phyloP scores from a whole-genome alignment of 2,888 invertebrate genomes.

The Corythucha ciliata region DNA sequence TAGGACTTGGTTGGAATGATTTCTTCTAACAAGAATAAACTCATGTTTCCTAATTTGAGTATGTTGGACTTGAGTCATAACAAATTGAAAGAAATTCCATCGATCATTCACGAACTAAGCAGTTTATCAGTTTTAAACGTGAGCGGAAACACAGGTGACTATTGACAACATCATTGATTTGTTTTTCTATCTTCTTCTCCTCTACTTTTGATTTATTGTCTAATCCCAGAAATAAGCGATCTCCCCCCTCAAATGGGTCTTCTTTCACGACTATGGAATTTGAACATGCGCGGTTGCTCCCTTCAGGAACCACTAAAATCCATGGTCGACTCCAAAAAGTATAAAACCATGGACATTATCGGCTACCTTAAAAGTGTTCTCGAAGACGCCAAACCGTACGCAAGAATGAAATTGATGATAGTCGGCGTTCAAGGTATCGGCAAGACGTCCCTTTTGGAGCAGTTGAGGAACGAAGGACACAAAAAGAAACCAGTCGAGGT shows the following conservation, averaged over 20 bases:
- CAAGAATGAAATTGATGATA: conserved; percentile 91
- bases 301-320: conserved; percentile 78
- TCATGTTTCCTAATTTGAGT: conserved; percentile 86
- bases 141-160: conserved; percentile 65
- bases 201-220: neutral
- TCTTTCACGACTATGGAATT: conserved; percentile 88
- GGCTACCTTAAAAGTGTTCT: conserved; percentile 82
- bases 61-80: conserved; percentile 94
- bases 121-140: conserved; percentile 91
- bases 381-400: conserved; percentile 86
- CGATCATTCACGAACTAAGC: conserved; percentile 71
- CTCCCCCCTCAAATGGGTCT: conserved; percentile 93
- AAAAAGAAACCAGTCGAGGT: conserved; percentile 61
- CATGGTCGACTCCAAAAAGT: conserved; percentile 86
- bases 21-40: conserved; percentile 55
- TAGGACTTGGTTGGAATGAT: conserved; percentile 40
- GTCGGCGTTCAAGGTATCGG: conserved; percentile 81
- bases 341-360: conserved; percentile 90
- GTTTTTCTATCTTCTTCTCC: neutral
- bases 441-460: conserved; percentile 86
- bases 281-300: conserved; percentile 82
- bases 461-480: conserved; percentile 76
- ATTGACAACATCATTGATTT: neutral
- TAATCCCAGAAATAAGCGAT: conserved; percentile 58
- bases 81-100: conserved; percentile 64